Percentiles rank a stretch among this genome's conserved stretches.
Conservation (phyloP, 2,113 vertebrate genomes). For the Neotragus moschatus region DNA sequence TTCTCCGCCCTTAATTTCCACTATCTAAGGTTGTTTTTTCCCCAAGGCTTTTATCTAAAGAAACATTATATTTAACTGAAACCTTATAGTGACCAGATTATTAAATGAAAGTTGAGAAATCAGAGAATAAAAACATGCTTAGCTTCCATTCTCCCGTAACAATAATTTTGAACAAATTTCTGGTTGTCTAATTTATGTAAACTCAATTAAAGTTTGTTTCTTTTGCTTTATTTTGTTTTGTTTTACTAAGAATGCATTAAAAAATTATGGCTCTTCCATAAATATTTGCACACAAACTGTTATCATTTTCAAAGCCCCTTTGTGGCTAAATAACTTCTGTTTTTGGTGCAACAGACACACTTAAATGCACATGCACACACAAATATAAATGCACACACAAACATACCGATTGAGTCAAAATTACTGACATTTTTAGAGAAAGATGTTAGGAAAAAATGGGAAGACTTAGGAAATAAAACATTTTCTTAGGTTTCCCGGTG, state of each 20-base stretch:
- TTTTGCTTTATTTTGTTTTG: not conserved
- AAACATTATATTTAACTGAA: not conserved
- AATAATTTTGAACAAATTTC: not conserved
- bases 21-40: not conserved
- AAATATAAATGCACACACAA: not conserved
- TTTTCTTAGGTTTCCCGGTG: not conserved
- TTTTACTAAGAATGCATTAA: conserved; percentile 45
- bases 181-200: conserved; percentile 34
- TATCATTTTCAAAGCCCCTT: not conserved
- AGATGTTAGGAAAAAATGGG: not conserved
- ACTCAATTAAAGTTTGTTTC: conserved; percentile 58
- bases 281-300: conserved; percentile 44
- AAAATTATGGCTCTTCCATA: conserved; percentile 22
- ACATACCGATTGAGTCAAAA: not conserved
- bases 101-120: conserved; percentile 54
- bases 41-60: not conserved
- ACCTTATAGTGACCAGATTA: conserved; percentile 2
- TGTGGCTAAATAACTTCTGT: not conserved
- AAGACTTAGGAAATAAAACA: not conserved
- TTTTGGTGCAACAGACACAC: not conserved
- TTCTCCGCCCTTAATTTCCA: not conserved
- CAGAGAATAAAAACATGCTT: conserved; percentile 51
- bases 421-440: not conserved
- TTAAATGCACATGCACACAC: not conserved
- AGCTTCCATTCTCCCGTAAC: conserved; percentile 43